Evolutionary conservation across 2,888 invertebrate genomes (phyloP), one percentile per base, ranked within the genome.

Genomic region (Molorchus minor): DNA sequence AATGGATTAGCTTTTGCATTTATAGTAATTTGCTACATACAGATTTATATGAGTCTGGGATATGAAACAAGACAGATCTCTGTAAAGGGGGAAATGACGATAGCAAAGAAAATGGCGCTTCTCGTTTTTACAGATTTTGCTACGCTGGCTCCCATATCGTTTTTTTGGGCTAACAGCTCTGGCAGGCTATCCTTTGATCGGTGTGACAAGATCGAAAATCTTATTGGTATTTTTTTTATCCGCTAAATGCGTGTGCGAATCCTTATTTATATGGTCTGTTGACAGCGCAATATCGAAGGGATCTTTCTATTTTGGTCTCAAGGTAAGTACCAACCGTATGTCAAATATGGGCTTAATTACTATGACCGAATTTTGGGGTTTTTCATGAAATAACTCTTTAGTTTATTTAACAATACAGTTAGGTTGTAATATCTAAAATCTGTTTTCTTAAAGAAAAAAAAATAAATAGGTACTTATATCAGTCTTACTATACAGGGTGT

Each of bases 231-330:
- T 96, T 77, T n/a, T 94, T 96, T 77, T 93, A 95, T 77, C 96
- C 96, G 0, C 81, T 96, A 61, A 96, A 96, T 80, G 92, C 94
- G 0, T 94, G 94, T 77, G 93, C 95, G 33, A 95, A 96, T 81
- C 96, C 96, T 0, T 95, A 94, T 82, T 82, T 96, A 2, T 96
- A 96, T 79, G 95, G 94, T 13, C 92, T 96, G 68, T 83, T 94
- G 75, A 96, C 95, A 4, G 88, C 93, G 62, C 94, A 94, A 79
- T 94, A 93, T 76, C 85, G 93, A 36, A 84, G 88, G 68, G 94
- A 95, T 77, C 83, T 92, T 16, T 84, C 87, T 51, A 82, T 85
- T 8, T 77, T 92, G 35, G 80, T 92, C 45, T 86, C 88, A 1
- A 86, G 88, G 82, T 91, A 82, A 69, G 33, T 25, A 25, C 8